Conservation (phyloP, 2,797 vertebrate genomes). For the Botia kubotai region DNA sequence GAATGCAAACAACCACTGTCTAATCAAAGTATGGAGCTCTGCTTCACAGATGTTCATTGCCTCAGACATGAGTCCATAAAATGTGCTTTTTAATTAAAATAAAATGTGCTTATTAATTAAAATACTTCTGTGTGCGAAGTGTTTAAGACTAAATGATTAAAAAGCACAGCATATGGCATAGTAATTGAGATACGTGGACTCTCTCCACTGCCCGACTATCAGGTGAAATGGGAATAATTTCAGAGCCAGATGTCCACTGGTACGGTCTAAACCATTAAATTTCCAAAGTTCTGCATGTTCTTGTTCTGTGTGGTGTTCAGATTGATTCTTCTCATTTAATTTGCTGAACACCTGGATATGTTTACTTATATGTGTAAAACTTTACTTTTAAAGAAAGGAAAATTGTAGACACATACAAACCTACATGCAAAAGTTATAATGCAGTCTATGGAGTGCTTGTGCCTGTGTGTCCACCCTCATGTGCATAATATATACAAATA, state of each 20-base stretch:
- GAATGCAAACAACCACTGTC: slow-evolving; percentile 1
- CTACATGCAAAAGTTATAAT: not conserved
- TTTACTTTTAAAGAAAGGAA: not conserved
- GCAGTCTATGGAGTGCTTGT: not conserved
- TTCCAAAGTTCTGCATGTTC: not conserved
- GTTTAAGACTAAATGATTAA: slow-evolving; percentile 25
- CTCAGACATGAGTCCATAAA: slow-evolving; percentile 27
- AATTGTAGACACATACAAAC: slow-evolving; percentile 2
- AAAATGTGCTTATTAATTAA: slow-evolving; percentile 31
- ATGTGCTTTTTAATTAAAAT: not conserved
- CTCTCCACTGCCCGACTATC: slow-evolving; percentile 15
- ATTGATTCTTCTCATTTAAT: slow-evolving; percentile 4
- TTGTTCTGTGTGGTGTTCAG: not conserved
- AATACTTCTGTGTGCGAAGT: slow-evolving; percentile 34
- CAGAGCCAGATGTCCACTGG: slow-evolving; percentile 34
- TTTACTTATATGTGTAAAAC: slow-evolving; percentile 16
- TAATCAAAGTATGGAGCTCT: slow-evolving; percentile 15
- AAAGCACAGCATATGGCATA: slow-evolving; percentile 39
- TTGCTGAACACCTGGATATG: slow-evolving; percentile 15
- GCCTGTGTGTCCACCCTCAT: not conserved
- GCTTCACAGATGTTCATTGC: slow-evolving; percentile 38
- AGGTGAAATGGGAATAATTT: slow-evolving; percentile 32
- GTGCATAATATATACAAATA: not conserved
- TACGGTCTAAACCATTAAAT: slow-evolving; percentile 1
- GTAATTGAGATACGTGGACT: slow-evolving; percentile 30